Base-by-base conservation (phyloP, 2,797 vertebrate genomes). In the Hyperoplus immaculatus region DNA sequence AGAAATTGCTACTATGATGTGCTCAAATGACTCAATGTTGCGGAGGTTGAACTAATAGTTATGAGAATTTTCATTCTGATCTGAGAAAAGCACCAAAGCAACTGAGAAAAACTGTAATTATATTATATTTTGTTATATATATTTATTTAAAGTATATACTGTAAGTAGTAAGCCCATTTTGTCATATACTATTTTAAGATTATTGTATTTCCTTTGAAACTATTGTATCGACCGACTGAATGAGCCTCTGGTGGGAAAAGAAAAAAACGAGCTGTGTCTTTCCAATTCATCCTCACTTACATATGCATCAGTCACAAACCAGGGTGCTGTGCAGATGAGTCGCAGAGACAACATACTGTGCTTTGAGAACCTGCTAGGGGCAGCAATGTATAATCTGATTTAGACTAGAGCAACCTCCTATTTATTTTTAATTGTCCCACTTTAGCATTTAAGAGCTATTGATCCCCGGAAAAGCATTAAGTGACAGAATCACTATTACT, bases 401-500 rank as follows among this genome's bases (percentile, higher is more conserved):
- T 94, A 94, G 92, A 95, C 95, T 93, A 91, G 89, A 95, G 96
- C 95, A 95, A 96, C 96, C 96, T 96, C 92, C 95, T 97, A 97
- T 98, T 96, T 95, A 95, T 97, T 98, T 97, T 98, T 98, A 98
- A 99, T 99, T 99, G 97, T 98, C 97, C 96, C 97, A 97, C 97
- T 96, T 96, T 97, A 97, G 96, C 96, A 96, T 98, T 98, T 98
- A 98, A 97, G 96, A 97, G 96, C 96, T 98, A 99, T 98, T 98
- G 97, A 99, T 99, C 97, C 96, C 94, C 91, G 93, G 96, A 97
- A 97, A 97, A 97, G 95, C 97, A 97, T 97, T 97, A 97, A 97
- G 97, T 96, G 97, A 94, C 96, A 94, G 97, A 97, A 97, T 99
- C 97, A 96, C 96, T 97, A 96, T 97, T 98, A 97, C 96, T 96